Percentiles rank a stretch among this genome's conserved stretches.
Evolutionary conservation across 2,797 vertebrate species (phyloP).

Genomic region (Sylvia borin): DNA sequence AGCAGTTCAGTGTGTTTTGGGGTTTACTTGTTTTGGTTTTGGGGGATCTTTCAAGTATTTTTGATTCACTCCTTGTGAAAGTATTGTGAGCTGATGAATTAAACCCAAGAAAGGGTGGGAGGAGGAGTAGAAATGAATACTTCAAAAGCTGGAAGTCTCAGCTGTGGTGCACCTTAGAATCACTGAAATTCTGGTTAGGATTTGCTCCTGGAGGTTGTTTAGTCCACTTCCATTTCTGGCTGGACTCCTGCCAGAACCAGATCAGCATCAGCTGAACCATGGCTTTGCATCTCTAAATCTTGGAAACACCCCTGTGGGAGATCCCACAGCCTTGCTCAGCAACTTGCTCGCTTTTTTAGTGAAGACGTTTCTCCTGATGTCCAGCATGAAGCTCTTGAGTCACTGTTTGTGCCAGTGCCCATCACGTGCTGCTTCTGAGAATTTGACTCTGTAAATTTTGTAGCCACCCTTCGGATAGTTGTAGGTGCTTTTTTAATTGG

Average conservation of each 20-base stretch:
- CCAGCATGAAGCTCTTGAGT: neutral
- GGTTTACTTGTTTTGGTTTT: neutral
- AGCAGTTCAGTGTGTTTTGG: neutral
- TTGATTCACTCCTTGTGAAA: neutral
- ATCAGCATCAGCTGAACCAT: rapidly evolving
- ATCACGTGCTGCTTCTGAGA: neutral
- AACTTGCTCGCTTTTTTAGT: neutral
- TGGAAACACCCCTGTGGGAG: neutral
- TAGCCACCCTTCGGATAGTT: neutral
- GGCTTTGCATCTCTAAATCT: neutral
- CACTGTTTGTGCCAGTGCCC: neutral
- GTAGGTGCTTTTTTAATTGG: neutral
- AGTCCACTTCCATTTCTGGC: too few species aligned
- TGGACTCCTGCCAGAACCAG: neutral
- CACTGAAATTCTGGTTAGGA: neutral
- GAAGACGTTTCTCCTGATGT: neutral
- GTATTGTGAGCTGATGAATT: neutral
- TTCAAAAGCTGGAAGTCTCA: neutral
- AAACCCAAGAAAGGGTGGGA: neutral
- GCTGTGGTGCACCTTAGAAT: neutral
- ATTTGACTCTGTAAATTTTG: neutral
- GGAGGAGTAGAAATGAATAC: neutral
- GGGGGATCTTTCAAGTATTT: neutral
- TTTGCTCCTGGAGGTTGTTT: neutral
- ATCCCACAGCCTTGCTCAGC: neutral